Evolutionary conservation across 2,797 vertebrate species (phyloP).

Genomic region (Tragopan temminckii): DNA sequence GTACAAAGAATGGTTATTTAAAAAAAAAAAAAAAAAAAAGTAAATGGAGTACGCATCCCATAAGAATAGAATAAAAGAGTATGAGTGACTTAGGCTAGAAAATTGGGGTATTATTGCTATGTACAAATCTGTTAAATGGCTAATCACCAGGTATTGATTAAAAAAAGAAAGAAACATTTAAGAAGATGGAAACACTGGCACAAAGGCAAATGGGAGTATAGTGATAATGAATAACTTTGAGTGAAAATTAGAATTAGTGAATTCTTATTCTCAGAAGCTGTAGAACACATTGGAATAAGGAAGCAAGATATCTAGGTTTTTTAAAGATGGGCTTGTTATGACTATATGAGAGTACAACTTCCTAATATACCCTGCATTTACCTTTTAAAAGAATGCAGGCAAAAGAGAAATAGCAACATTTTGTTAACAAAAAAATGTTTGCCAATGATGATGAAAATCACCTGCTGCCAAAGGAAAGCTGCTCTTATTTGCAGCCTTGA

Average conservation of each 20-base stretch:
- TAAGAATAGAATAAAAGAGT: not conserved
- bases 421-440: not conserved
- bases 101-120: rapidly evolving
- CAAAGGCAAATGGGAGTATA: not conserved
- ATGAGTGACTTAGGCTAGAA: not conserved
- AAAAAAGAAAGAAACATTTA: not conserved
- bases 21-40: not conserved
- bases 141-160: slow-evolving; percentile 33
- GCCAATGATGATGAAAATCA: not conserved
- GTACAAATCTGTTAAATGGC: not conserved
- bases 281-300: not conserved
- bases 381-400: not conserved
- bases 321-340: not conserved
- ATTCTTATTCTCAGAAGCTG: not conserved
- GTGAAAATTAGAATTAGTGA: not conserved
- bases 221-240: not conserved
- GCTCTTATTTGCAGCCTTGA: not conserved
- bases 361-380: not conserved
- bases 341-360: not conserved
- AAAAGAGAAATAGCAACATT: not conserved
- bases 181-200: not conserved
- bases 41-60: not conserved
- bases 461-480: not conserved
- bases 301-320: not conserved
- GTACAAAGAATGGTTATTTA: not conserved